Evolutionary conservation across 2,797 vertebrate genomes (phyloP).

Genomic region (Poeciliopsis presidionis): DNA sequence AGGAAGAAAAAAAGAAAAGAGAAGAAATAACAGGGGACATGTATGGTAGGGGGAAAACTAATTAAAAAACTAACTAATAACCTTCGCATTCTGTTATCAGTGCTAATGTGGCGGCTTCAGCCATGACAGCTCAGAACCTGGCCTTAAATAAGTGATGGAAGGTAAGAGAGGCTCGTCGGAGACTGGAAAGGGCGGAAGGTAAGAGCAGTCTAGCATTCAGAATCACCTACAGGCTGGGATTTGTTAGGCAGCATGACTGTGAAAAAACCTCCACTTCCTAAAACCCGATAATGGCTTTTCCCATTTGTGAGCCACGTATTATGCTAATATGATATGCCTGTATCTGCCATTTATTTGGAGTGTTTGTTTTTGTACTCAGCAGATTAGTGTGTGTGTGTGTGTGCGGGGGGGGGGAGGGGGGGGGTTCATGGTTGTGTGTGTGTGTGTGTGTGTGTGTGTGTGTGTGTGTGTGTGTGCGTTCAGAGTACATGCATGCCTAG

Average conservation of each 20-base stretch:
- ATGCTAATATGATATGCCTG: constrained; percentile 67
- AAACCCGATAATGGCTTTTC: constrained; percentile 63
- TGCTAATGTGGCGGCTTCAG: constrained; percentile 44
- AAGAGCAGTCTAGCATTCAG: constrained; percentile 50
- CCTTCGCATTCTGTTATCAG: constrained; percentile 56
- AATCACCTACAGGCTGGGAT: constrained; percentile 59
- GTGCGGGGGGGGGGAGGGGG: neutral
- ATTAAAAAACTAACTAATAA: constrained; percentile 74
- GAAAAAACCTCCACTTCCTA: constrained; percentile 53
- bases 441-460: constrained; percentile 22
- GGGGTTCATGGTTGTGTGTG: neutral
- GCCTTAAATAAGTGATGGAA: constrained; percentile 24
- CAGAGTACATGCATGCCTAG: constrained; percentile 75
- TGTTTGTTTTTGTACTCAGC: constrained; percentile 64
- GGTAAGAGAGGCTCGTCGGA: constrained; percentile 40
- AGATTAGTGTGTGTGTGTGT: constrained; percentile 30
- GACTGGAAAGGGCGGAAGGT: constrained; percentile 35
- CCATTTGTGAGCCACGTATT: constrained; percentile 61
- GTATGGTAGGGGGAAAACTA: constrained; percentile 59
- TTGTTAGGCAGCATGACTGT: constrained; percentile 45
- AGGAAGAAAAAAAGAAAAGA: neutral
- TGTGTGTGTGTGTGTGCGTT: constrained; percentile 22
- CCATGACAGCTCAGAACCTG: constrained; percentile 29
- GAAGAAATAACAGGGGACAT: neutral
- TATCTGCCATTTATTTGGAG: constrained; percentile 62